phyloP scores from a whole-genome alignment of 2,888 invertebrate genomes.

The Macrostomum cliftonense region DNA sequence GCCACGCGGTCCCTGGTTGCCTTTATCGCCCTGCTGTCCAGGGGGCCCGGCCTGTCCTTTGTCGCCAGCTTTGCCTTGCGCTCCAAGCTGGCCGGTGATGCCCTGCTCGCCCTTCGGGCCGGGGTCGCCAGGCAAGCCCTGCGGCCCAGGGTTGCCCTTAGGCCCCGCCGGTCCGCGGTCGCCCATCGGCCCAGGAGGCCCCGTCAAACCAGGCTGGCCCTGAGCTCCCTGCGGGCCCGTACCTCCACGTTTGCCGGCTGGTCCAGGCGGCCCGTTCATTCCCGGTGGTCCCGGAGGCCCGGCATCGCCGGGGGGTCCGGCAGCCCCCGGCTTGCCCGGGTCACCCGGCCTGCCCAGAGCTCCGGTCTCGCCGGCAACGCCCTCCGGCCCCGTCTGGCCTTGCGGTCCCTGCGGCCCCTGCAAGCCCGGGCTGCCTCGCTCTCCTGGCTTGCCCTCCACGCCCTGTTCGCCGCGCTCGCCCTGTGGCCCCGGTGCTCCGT shows the following conservation, averaged over 20 bases:
- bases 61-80: background rate
- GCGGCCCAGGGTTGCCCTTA: background rate
- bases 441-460: no score
- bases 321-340: background rate
- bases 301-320: background rate
- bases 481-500: no score
- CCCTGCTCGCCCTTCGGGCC: background rate
- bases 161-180: background rate
- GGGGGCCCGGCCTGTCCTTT: background rate
- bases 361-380: background rate
- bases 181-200: background rate
- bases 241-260: background rate
- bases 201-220: background rate
- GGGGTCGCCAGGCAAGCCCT: background rate
- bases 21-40: conserved; percentile 1
- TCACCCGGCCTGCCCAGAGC: background rate
- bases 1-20: background rate
- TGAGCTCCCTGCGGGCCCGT: background rate
- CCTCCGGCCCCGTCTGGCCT: background rate
- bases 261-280: background rate
- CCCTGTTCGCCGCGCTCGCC: no score
- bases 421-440: no score
- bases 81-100: background rate
- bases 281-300: background rate
- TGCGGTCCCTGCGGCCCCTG: no score